Evolutionary conservation across 2,888 invertebrate species (phyloP).

Genomic region (Miltochrista miniata): DNA sequence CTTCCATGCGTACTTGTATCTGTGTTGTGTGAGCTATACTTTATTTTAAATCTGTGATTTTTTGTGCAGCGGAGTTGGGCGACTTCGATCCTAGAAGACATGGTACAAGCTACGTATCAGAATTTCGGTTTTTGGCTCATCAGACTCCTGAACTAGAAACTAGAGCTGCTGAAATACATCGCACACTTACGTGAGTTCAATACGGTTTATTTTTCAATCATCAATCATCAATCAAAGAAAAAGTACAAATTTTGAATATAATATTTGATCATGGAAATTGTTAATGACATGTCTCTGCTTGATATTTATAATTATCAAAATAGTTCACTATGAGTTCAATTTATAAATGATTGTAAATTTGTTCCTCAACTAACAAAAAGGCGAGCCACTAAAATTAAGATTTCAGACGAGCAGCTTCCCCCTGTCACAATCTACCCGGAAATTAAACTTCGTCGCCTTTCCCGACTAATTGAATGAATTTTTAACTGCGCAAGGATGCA

Average conservation of each 20-base stretch:
- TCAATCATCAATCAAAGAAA: too few species aligned
- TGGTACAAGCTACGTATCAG: conserved; percentile 95
- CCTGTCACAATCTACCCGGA: conserved; percentile 60
- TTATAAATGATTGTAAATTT: conserved; percentile 18
- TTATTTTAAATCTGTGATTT: conserved; percentile 9
- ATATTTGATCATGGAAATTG: too few species aligned
- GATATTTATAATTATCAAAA: too few species aligned
- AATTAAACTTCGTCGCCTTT: conserved; percentile 74
- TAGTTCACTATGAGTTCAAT: too few species aligned
- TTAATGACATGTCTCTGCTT: too few species aligned
- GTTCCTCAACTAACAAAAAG: conserved; percentile 45
- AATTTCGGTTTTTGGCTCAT: conserved; percentile 96
- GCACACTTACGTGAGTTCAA: conserved; percentile 91
- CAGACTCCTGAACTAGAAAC: conserved; percentile 96
- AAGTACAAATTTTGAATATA: too few species aligned
- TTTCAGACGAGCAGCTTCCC: conserved; percentile 65
- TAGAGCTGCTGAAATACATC: conserved; percentile 94
- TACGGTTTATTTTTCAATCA: background rate
- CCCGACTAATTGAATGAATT: conserved; percentile 79
- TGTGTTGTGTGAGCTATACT: conserved; percentile 1
- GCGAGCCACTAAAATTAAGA: conserved; percentile 62
- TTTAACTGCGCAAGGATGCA: conserved; percentile 78
- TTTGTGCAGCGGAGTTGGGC: conserved; percentile 93
- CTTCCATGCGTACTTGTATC: conserved; percentile 9
- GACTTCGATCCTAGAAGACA: conserved; percentile 96